These are phyloP conservation scores for Clitarchus hookeri DNA, from an alignment of 2,888 invertebrate genomes.

Conservation along the genomic window DNA sequence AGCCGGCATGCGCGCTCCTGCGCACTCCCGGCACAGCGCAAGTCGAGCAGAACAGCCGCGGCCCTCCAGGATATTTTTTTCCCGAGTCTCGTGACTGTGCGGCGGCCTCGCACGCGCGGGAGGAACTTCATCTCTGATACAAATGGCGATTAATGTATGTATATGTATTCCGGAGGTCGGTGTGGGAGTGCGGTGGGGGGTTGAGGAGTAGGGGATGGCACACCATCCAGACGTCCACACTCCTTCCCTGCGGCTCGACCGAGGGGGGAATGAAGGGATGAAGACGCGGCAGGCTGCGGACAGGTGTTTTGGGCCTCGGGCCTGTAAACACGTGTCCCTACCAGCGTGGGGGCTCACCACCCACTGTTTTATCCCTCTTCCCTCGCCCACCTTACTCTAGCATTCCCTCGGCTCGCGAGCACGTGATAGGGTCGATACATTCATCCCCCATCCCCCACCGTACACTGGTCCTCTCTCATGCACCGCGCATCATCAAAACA, in stretches of 20 bases:
- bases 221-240: neutral
- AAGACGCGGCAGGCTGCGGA: neutral
- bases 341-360: neutral
- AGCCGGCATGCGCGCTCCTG: too few species aligned
- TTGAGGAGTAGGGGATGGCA: too few species aligned
- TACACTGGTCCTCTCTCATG: too few species aligned
- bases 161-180: neutral
- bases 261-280: neutral
- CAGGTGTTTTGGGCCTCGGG: neutral
- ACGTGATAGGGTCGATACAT: too few species aligned
- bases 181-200: too few species aligned
- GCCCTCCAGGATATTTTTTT: too few species aligned
- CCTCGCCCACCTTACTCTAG: too few species aligned
- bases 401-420: too few species aligned
- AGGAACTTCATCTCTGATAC: neutral
- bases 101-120: neutral
- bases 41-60: too few species aligned
- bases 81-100: neutral
- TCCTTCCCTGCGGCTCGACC: neutral
- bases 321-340: neutral
- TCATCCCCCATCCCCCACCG: too few species aligned
- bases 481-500: too few species aligned
- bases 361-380: neutral
- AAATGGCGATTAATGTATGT: slow-evolving; percentile 1
- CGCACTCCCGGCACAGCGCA: too few species aligned